Base-by-base conservation (phyloP, 2,797 vertebrate species). In the Pseudopleuronectes americanus region DNA sequence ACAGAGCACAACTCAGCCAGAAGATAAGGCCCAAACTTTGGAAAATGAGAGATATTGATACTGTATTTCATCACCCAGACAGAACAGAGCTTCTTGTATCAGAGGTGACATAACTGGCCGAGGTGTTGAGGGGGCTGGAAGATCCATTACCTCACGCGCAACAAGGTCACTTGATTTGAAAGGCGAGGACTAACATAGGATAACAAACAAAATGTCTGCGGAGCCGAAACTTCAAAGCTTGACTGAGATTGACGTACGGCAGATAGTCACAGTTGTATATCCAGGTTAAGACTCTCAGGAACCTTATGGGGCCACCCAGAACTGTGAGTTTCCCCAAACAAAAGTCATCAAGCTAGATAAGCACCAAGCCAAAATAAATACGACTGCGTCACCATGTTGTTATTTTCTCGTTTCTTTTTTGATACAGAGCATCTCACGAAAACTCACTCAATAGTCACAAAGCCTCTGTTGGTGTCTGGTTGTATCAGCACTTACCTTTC, bases 281-380 rank as follows among this genome's bases (percentile, higher is more conserved):
- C 58, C 63, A 80, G 63, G 71, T 71, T 84, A 72, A 62, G 76
- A 81, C 62, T 81, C 48, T 57, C n/a, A 71, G 60, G 65, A 75
- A 67, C 75, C 52, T 71, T 76, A 69, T 21, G 21, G 74, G 90
- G 85, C 91, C 92, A 93, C 90, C 90, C 90, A 92, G 76, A 79
- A 65, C 77, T 73, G 43, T 68, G 59, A 49, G 49, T 81, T 77
- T 72, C 73, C 81, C 55, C 72, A 83, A 83, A 89, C 73, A 84
- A 79, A 85, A 82, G 74, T 84, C 75, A 88, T 85, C 66, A 57
- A 57, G 61, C 49, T 21, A 85, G 92, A 93, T 92, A 92, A 93
- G 90, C 84, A 77, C 70, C 36, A 41, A 81, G 90, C 87, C 89
- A 92, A 91, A 79, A 64, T 79, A 91, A 90, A 92, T 80, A 86